phyloP scores from a whole-genome alignment of 2,797 vertebrate species.

The Echiichthys vipera region DNA sequence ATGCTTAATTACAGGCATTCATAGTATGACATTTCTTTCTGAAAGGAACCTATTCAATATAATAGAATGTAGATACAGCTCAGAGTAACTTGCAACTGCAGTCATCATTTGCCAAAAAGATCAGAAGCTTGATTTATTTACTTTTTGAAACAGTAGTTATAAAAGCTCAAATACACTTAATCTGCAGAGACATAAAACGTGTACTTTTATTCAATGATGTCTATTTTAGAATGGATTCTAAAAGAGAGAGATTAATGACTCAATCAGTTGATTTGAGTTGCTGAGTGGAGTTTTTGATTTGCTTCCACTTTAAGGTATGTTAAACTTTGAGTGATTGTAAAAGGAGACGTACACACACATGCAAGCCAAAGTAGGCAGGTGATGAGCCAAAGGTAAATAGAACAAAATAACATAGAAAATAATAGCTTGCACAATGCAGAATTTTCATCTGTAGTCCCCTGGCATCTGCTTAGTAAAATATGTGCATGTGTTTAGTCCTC shows the following conservation, averaged over 20 bases:
- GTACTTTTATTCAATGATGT: background rate
- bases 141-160: background rate
- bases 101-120: background rate
- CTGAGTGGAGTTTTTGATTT: background rate
- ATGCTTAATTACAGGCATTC: conserved; percentile 26
- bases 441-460: too few species aligned
- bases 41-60: background rate
- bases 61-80: background rate
- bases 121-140: background rate
- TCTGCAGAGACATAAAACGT: background rate
- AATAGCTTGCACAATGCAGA: too few species aligned
- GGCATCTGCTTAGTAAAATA: too few species aligned
- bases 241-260: background rate
- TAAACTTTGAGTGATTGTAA: too few species aligned
- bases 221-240: background rate
- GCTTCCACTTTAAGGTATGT: background rate
- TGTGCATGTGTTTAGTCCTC: too few species aligned
- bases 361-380: too few species aligned
- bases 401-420: too few species aligned
- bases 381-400: too few species aligned
- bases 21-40: conserved; percentile 19
- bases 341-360: too few species aligned
- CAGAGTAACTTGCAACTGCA: background rate
- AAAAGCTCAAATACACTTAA: background rate
- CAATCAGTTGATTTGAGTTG: background rate